Base-by-base conservation (phyloP, 1,140 invertebrate genomes). In the Paralvinella palmiformis region DNA sequence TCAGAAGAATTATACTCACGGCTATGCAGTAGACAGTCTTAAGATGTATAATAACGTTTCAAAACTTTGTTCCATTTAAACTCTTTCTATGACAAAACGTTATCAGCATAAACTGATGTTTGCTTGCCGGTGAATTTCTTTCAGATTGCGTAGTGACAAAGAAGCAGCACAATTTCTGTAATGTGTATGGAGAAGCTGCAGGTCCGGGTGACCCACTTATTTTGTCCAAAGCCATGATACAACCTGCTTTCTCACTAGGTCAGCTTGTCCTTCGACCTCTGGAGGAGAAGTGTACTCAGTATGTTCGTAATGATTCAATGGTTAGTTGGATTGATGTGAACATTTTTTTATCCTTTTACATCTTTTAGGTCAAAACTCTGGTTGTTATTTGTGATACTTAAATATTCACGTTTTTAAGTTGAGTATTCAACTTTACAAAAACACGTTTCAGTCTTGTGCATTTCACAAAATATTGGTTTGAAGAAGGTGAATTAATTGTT, bases 201-300 rank as follows among this genome's bases (percentile, higher is more conserved):
- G 17, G 27, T 32, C 31, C 53, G 1, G 32, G 27, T 3, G 71
- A 73, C 48, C 68, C 69, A 4, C 68, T 68, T 22, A 63, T 69
- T n/a, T 60, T 73, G 64, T 67, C 63, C 41, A 65, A 65, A 37
- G 22, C 59, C 5, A 24, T 69, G n/a, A 62, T 66, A 44, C 69
- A 73, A 36, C 65, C 57, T 17, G 53, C 65, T n/a, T 73, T 73
- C 58, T 62, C 67, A n/a, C 45, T 64, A 24, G 71, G 71, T 2
- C 36, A 62, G 27, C 44, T 73, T n/a, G 62, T 61, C 15, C 48
- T 73, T 22, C 63, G 67, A 17, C 66, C 66, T 1, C 55, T 68
- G 17, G 44, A 50, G 31, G 68, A 69, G 45, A 73, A 73, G 62
- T 61, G 65, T 36, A 45, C 66, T 22, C 71, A 73, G 57, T 50